Base-by-base conservation (phyloP, 2,888 invertebrate genomes). In the Drosophila bunnanda region DNA sequence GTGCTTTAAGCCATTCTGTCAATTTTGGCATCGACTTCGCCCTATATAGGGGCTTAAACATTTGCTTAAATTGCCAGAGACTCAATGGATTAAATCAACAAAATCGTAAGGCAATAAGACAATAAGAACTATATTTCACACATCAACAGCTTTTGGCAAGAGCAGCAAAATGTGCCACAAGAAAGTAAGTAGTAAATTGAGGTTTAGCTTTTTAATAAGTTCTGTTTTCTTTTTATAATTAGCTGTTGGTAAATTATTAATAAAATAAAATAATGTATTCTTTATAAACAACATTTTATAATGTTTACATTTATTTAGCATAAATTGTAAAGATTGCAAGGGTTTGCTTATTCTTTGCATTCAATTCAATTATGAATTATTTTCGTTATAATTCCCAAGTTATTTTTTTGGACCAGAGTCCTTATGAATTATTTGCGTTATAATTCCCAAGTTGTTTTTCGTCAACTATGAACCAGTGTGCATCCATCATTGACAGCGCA, bases 401-500 rank as follows among this genome's bases (percentile, higher is more conserved):
- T 12, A 17, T 32, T 56, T n/a, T 30, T 32, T 3, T 8, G 1
- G 25, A 25, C 3, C 25, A 25, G 25, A 25, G 2, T 9, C 5
- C 9, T 32, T 4, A 25, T 25, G 25, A 25, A 15, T 25, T n/a
- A 6, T 28, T 39, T 17, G 8, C 9, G 2, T 58, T 57, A 20
- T 22, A 66, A 44, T 66, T 39, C 20, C 34, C 69, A 67, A 64
- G 17, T 62, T 12, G 22, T 32, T 57, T 30, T 32, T 34, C 2
- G 10, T 10, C 34, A 50, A 12, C 39, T 30, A n/a, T 6, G 9
- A 32, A 34, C 46, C 69, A 69, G 36, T 69, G 71, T 69, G 71
- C 68, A 59, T 25, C 36, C 36, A 52, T 70, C 67, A 67, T 67
- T 57, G 68, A 50, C 58, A 69, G 67, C 66, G 55, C 71, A 39